Conservation (phyloP, 1,140 invertebrate genomes). For the Anastrepha ludens region DNA sequence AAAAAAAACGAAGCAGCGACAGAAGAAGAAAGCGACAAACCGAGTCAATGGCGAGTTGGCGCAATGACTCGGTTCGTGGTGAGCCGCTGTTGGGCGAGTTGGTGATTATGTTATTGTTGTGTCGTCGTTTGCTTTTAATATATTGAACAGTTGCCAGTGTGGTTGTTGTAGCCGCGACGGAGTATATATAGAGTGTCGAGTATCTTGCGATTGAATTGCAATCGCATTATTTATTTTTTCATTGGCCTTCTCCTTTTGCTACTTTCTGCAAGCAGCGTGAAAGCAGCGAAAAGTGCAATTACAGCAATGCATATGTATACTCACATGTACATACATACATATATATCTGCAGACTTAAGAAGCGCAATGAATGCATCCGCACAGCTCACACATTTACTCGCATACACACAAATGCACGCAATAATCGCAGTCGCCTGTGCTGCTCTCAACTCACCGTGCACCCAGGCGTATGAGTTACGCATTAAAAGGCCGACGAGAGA, state of each 20-base stretch:
- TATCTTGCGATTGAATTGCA: conserved; percentile 40
- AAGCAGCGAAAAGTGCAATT: neutral
- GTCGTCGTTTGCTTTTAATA: neutral
- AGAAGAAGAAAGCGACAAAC: neutral
- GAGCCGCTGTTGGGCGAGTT: neutral
- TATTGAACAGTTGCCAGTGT: neutral
- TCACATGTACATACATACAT: neutral
- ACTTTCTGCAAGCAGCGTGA: neutral
- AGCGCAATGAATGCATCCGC: neutral
- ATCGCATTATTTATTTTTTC: neutral
- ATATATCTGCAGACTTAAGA: neutral
- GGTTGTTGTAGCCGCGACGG: too few species aligned
- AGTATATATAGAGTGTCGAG: neutral
- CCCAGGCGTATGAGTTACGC: conserved; percentile 40
- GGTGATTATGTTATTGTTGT: conserved; percentile 2
- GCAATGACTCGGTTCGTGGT: conserved; percentile 1
- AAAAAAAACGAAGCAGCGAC: neutral
- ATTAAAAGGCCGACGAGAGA: neutral
- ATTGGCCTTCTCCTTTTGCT: neutral
- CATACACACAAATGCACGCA: neutral
- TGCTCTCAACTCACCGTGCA: neutral
- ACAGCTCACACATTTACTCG: neutral
- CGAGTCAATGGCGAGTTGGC: conserved; percentile 45
- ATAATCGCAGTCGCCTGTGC: neutral
- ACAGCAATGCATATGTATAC: neutral